Evolutionary conservation across 37 sponge, comb jelly and placozoan species (phyloP).

Genomic region (Haliclona indistincta): DNA sequence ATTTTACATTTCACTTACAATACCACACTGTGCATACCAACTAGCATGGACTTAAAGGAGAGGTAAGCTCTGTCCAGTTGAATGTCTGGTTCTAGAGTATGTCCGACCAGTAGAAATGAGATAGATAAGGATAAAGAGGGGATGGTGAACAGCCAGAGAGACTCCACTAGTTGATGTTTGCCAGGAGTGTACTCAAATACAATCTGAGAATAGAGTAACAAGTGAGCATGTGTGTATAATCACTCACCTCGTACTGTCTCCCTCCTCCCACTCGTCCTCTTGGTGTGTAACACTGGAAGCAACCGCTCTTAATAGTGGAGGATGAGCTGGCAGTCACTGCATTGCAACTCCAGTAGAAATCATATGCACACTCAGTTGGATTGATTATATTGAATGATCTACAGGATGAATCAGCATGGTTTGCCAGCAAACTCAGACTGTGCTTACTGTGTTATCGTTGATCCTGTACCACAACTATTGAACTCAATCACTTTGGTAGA

Average conservation of each 20-base stretch:
- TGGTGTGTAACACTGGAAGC: slow-evolving; percentile 80
- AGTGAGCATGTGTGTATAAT: neutral
- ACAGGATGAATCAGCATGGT: neutral
- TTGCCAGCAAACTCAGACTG: neutral
- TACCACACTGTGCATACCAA: slow-evolving; percentile 30
- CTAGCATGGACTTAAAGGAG: slow-evolving; percentile 81
- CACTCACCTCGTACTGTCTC: slow-evolving; percentile 66
- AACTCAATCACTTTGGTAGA: slow-evolving; percentile 88
- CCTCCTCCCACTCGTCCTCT: slow-evolving; percentile 71
- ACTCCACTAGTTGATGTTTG: slow-evolving; percentile 66
- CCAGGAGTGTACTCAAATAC: slow-evolving; percentile 85
- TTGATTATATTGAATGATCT: slow-evolving; percentile 89
- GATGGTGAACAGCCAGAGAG: slow-evolving; percentile 94
- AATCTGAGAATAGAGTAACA: slow-evolving; percentile 44
- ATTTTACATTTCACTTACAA: neutral
- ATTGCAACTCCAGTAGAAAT: slow-evolving; percentile 78
- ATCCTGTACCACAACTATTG: slow-evolving; percentile 74
- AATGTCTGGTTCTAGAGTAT: slow-evolving; percentile 83
- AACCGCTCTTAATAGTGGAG: no score
- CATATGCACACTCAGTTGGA: slow-evolving; percentile 81
- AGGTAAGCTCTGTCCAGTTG: slow-evolving; percentile 84
- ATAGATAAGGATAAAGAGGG: slow-evolving; percentile 68
- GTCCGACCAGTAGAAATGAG: slow-evolving; percentile 88
- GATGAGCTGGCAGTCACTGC: slow-evolving; percentile 1
- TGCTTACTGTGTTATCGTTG: slow-evolving; percentile 52